Percentiles rank a stretch among this genome's conserved stretches.
Conservation (phyloP, 2,888 invertebrate genomes). For the Acrocyrtus sp. region DNA sequence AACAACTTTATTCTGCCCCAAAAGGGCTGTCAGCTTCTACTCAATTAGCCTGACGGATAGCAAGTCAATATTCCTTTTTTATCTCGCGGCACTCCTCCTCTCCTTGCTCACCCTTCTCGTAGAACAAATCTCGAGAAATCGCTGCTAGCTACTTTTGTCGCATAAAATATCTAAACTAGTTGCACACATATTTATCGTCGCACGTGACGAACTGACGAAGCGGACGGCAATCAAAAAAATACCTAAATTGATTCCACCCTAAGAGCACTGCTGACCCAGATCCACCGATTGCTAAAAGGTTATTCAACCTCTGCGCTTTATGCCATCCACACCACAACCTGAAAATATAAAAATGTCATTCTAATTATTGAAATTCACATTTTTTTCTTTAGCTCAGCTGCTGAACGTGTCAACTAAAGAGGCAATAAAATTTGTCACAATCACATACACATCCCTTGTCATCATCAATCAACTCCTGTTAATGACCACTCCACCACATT, state of each 20-base stretch:
- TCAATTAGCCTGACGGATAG: background rate
- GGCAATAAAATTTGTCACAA: conserved; percentile 49
- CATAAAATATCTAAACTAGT: too few relatives aligned
- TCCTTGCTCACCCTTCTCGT: background rate
- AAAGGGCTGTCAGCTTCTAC: background rate
- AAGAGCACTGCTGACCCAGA: background rate
- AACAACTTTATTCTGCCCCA: background rate
- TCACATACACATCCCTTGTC: conserved; percentile 30
- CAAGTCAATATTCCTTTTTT: background rate
- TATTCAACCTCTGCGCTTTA: background rate
- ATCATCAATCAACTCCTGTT: conserved; percentile 30
- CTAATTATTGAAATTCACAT: background rate
- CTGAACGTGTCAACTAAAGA: conserved; percentile 25
- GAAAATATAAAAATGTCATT: background rate
- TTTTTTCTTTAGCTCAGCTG: background rate
- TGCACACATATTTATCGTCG: too few relatives aligned
- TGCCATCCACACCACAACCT: background rate
- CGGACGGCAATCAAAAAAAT: too few relatives aligned
- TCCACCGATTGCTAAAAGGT: background rate
- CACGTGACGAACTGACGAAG: background rate
- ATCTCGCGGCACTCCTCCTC: background rate
- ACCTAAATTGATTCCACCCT: too few relatives aligned
- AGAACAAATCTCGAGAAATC: background rate
- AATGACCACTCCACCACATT: conserved; percentile 8
- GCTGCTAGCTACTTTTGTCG: too few relatives aligned